phyloP scores from a whole-genome alignment of 2,797 vertebrate genomes.

The Dromococcyx pavoninus region DNA sequence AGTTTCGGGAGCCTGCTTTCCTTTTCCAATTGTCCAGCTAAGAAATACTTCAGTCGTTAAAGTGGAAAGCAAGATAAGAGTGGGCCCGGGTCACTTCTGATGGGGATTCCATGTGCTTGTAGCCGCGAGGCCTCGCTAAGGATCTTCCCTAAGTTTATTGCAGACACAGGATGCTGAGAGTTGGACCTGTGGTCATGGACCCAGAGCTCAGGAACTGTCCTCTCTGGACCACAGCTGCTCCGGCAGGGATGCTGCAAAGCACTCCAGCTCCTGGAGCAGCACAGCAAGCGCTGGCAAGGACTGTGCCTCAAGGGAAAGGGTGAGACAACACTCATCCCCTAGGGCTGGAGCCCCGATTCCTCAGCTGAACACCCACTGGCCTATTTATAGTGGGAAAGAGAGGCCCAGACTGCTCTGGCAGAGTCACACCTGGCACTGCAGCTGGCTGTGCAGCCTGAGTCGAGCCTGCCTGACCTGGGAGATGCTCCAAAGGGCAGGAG shows the following conservation, averaged over 20 bases:
- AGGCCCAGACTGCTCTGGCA: background rate
- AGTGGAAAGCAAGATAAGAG: background rate
- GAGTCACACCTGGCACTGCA: background rate
- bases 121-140: background rate
- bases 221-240: background rate
- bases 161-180: background rate
- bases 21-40: background rate
- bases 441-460: background rate
- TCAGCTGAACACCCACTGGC: background rate
- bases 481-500: background rate
- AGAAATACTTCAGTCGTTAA: background rate
- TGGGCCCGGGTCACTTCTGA: background rate
- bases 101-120: fast-evolving
- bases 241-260: background rate
- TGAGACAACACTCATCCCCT: background rate
- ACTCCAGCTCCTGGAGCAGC: background rate
- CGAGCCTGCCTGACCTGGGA: background rate
- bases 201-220: background rate
- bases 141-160: background rate
- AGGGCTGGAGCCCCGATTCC: background rate
- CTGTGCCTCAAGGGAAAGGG: background rate
- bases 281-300: background rate
- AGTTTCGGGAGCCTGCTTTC: background rate
- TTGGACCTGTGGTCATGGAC: background rate
- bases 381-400: background rate